Conservation (phyloP, 2,797 vertebrate genomes). For the Falco peregrinus region DNA sequence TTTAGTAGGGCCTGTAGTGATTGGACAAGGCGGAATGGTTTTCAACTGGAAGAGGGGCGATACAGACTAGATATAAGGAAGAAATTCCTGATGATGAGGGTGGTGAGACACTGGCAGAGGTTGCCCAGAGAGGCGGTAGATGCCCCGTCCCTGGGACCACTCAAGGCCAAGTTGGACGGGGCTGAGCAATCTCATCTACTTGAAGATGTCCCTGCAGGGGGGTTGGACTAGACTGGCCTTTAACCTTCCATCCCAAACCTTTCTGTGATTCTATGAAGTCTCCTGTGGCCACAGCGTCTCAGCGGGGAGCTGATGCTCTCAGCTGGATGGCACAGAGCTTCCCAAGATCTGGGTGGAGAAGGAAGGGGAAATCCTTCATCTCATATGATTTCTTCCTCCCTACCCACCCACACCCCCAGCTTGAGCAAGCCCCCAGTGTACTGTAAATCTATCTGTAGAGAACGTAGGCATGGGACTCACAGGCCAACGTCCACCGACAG, state of each 20-base stretch:
- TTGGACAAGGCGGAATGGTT: neutral
- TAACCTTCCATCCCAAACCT: neutral
- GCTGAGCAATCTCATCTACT: accelerated
- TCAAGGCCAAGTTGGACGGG: accelerated
- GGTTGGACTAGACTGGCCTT: neutral
- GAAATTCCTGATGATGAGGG: too few relatives aligned
- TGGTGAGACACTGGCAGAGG: too few relatives aligned
- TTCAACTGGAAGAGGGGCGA: neutral
- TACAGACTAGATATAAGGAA: accelerated
- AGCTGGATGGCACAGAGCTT: neutral
- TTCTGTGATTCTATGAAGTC: neutral
- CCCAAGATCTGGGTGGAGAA: neutral
- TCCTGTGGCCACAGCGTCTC: accelerated
- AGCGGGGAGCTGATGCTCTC: neutral
- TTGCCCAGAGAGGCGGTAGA: neutral
- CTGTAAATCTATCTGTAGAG: too few relatives aligned
- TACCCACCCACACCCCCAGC: accelerated
- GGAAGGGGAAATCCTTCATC: neutral
- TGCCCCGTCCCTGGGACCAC: neutral
- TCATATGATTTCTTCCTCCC: neutral
- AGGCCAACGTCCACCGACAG: accelerated
- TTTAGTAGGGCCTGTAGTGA: accelerated
- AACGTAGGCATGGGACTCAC: neutral
- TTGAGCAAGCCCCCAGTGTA: neutral
- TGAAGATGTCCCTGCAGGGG: neutral